Base-by-base conservation (phyloP, 2,888 invertebrate species). In the Ophion obscuratus region DNA sequence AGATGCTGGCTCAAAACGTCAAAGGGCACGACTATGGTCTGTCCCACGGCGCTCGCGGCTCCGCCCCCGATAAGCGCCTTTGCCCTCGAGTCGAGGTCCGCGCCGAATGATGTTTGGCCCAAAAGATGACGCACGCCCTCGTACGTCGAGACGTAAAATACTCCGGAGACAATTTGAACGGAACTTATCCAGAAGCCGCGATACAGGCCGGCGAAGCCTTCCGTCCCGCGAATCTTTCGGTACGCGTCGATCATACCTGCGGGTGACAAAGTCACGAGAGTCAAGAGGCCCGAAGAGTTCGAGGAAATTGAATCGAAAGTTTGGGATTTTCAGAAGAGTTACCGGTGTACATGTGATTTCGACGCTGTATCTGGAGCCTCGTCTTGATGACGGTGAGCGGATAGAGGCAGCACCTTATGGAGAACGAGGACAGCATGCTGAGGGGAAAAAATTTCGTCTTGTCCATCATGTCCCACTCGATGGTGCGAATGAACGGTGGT, bases 401-500 rank as follows among this genome's bases (percentile, higher is more conserved):
- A 94, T 99, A 99, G 0, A 99, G 95, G 86, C 93, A 94, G 84
- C 95, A 95, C 87, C 96, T 95, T 92, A 97, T 96, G 88, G 97
- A 95, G 89, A 98, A 97, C 70, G 98, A 97, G 92, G 98, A 99
- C 17, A 98, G 94, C 95, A 99, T 97, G 82, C 98, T 98, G 81
- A 99, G 94, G 0, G 99, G 99, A 92, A 98, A 98, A 93, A 99
- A 99, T 93, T 98, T 98, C 70, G 95, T 96, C 92, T 98, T 99
- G 94, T 99, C 98, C 98, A 99, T 98, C 99, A 99, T 99, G 89
- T 98, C 96, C 98, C 99, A 98, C 94, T 99, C 99, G 87, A 99
- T 98, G 7, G 97, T 98, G 40, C 96, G 97, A 86, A 98, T 97
- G 79, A 96, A 95, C 24, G 94, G 94, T 6, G 96, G 95, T 17